These are phyloP conservation scores for Hermaeophaga mercurialis DNA, from an alignment of 2,888 invertebrate genomes.

Conservation along the genomic window DNA sequence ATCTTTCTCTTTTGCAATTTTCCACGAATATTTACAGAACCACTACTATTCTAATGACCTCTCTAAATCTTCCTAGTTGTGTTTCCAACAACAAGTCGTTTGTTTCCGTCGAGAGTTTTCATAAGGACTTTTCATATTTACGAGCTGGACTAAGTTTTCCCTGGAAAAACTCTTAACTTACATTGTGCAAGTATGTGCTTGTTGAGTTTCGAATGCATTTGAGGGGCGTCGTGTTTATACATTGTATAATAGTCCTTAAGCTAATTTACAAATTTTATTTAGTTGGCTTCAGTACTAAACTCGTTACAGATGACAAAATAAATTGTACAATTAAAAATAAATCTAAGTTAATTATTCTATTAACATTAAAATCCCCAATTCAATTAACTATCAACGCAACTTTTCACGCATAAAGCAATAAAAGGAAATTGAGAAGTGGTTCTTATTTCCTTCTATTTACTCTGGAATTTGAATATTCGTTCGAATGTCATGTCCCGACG, in stretches of 20 bases:
- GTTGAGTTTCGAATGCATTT: no score
- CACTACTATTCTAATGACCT: slow-evolving; percentile 16
- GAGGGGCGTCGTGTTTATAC: no score
- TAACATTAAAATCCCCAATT: background rate
- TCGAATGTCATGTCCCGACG: background rate
- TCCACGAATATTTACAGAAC: slow-evolving; percentile 11
- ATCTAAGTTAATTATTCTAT: background rate
- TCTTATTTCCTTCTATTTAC: slow-evolving; percentile 6
- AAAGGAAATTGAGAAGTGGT: slow-evolving; percentile 3
- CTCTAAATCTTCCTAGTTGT: slow-evolving; percentile 9
- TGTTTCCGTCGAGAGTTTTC: slow-evolving; percentile 4
- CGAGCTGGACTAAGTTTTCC: no score
- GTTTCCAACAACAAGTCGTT: slow-evolving; percentile 3
- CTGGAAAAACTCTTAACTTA: no score
- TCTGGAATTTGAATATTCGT: background rate
- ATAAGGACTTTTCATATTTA: slow-evolving; percentile 9
- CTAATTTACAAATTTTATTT: no score
- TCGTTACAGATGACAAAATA: no score
- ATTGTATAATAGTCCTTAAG: no score
- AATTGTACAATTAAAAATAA: background rate
- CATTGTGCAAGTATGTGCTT: no score
- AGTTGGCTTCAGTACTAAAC: no score
- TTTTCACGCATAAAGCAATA: background rate
- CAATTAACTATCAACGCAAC: background rate
- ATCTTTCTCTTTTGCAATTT: slow-evolving; percentile 11